phyloP scores from a whole-genome alignment of 2,113 vertebrate species.

The Megaceryle maxima region DNA sequence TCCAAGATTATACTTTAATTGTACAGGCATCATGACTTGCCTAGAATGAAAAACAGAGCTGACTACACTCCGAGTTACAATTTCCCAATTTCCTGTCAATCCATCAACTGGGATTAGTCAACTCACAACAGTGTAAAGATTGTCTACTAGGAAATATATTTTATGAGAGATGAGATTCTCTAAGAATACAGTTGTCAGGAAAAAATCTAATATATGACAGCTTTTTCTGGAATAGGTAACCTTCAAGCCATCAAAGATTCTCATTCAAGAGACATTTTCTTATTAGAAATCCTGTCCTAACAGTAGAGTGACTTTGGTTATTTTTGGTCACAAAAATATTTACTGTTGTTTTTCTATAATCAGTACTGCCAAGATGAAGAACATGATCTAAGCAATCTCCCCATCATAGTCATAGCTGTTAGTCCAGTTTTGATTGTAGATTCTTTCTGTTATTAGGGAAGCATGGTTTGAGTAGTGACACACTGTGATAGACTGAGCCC shows the following conservation, averaged over 20 bases:
- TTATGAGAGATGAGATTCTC: not conserved
- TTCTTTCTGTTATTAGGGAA: not conserved
- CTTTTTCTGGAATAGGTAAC: not conserved
- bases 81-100: slow-evolving; percentile 1
- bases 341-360: not conserved
- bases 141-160: not conserved
- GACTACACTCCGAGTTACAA: not conserved
- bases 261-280: not conserved
- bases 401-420: not conserved
- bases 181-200: not conserved
- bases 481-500: not conserved
- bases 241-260: not conserved
- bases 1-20: not conserved
- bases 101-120: not conserved
- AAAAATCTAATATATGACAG: not conserved
- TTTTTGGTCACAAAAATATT: not conserved
- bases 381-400: not conserved
- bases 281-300: not conserved
- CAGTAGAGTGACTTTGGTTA: too few relatives aligned
- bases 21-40: not conserved
- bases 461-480: not conserved
- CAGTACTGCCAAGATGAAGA: not conserved
- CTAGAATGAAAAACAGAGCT: not conserved
- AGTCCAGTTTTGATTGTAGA: not conserved
- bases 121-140: not conserved